Conservation (phyloP, 2,888 invertebrate species). For the Bimastos eiseni region DNA sequence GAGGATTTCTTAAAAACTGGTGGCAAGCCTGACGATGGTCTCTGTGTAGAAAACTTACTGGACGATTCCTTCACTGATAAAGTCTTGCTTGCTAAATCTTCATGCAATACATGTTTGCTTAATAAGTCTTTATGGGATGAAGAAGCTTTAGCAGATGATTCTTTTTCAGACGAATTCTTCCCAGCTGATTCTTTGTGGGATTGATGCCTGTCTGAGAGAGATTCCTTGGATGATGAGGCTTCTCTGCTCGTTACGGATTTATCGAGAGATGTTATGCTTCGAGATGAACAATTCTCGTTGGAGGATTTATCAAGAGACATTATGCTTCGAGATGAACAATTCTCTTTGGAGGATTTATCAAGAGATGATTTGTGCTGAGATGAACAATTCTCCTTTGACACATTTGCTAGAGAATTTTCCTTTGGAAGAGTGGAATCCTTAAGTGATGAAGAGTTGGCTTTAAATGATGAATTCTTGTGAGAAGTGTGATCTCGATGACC, state of each 20-base stretch:
- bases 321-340: not conserved
- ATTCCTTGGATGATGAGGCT: not conserved
- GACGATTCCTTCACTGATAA: not conserved
- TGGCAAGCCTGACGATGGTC: not conserved
- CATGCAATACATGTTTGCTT: not conserved
- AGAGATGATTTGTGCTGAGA: not conserved
- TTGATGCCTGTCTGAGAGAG: not conserved
- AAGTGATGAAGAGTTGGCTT: not conserved
- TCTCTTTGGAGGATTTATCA: not conserved
- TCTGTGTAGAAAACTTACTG: not conserved
- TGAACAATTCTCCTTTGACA: not conserved
- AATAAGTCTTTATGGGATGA: not conserved
- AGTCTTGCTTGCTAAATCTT: not conserved
- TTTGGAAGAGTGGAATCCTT: not conserved
- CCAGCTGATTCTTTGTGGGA: not conserved
- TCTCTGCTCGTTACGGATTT: not conserved
- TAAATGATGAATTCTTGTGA: not conserved
- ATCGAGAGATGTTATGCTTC: not conserved
- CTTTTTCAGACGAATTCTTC: not conserved
- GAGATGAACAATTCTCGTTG: not conserved
- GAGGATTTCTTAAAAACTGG: conserved; percentile 3
- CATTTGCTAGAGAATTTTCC: not conserved
- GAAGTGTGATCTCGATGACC: not conserved
- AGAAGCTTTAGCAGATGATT: not conserved
- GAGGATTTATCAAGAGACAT: too few relatives aligned